Percentiles rank a stretch among this genome's conserved stretches.
Conservation (phyloP, 2,888 invertebrate species). For the Drosophila nr. perissopoda region DNA sequence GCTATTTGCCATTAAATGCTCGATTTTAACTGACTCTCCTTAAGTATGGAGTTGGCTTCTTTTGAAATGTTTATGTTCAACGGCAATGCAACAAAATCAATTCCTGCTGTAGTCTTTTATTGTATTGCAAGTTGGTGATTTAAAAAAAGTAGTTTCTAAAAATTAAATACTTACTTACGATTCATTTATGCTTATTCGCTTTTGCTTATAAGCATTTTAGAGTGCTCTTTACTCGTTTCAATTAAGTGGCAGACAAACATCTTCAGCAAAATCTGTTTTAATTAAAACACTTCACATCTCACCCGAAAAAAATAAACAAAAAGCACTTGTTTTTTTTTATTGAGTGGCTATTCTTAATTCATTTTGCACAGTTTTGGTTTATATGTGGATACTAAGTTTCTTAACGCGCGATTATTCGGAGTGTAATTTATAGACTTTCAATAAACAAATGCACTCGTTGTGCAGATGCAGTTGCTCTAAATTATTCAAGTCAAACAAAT, state of each 20-base stretch:
- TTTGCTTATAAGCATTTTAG: neutral
- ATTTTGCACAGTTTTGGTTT: constrained; percentile 4
- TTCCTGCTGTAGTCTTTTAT: neutral
- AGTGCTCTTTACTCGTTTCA: neutral
- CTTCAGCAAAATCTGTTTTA: neutral
- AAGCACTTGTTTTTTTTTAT: constrained; percentile 6
- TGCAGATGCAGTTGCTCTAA: constrained; percentile 13
- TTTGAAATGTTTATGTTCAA: neutral
- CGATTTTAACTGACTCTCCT: neutral
- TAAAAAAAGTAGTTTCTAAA: neutral
- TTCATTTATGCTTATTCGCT: neutral
- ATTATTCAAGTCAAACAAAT: constrained; percentile 44
- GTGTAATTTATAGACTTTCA: neutral
- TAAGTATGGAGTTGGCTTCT: neutral
- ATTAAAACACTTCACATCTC: constrained; percentile 14
- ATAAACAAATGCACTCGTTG: neutral
- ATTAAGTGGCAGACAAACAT: neutral
- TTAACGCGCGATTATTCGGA: neutral
- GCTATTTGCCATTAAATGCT: neutral
- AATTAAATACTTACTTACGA: neutral
- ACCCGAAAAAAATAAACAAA: neutral
- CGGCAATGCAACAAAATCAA: neutral
- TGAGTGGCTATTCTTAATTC: neutral
- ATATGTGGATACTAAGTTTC: constrained; percentile 2
- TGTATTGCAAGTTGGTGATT: neutral